These are phyloP conservation scores for Sporophila hypoxantha DNA, from an alignment of 2,113 vertebrate species.

Conservation along the genomic window DNA sequence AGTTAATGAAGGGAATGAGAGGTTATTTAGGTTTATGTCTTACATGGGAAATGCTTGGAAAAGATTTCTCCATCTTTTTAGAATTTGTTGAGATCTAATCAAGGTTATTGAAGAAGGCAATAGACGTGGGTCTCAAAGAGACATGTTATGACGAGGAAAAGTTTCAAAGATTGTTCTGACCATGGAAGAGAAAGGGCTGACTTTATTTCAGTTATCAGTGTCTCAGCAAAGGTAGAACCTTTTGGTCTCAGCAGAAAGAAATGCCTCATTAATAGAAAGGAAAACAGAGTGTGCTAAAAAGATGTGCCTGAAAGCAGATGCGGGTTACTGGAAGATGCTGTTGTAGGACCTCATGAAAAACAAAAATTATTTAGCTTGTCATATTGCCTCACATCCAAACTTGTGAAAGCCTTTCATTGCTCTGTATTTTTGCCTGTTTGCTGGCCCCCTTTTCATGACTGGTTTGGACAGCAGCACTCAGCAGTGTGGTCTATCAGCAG, in stretches of 20 bases:
- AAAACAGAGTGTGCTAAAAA: background rate
- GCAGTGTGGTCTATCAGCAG: background rate
- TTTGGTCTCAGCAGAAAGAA: background rate
- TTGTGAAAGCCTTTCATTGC: background rate
- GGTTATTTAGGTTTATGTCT: too few species aligned
- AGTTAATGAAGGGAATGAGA: too few species aligned
- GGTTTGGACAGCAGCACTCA: background rate
- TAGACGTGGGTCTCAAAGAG: background rate
- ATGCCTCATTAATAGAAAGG: background rate
- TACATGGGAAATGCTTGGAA: too few species aligned
- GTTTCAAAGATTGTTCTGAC: background rate
- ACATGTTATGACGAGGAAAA: background rate
- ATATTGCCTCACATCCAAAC: background rate
- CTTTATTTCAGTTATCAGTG: background rate
- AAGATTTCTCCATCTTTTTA: background rate
- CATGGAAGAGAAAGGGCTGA: background rate
- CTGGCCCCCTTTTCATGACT: background rate
- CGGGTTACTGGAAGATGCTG: slow-evolving; percentile 28
- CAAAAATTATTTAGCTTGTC: background rate
- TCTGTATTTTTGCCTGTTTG: background rate
- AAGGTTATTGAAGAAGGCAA: background rate
- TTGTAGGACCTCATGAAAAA: background rate
- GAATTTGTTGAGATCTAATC: background rate
- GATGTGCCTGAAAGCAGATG: background rate
- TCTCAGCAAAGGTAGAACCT: background rate